Conservation (phyloP, 53 echinoderm and acorn worm genomes). For the Patiria pectinifera region DNA sequence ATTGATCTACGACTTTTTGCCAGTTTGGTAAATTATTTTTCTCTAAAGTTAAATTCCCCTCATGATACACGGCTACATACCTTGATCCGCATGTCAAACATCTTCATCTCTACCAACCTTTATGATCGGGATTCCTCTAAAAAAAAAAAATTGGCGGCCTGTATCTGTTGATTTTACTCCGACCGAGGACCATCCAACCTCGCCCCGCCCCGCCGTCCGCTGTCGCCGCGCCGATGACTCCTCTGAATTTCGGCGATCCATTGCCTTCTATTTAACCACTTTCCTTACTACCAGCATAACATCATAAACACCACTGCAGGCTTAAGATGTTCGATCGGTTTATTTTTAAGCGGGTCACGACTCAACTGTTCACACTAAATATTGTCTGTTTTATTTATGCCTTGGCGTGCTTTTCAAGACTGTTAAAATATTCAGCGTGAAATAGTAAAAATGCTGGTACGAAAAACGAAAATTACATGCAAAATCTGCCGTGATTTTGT, state of each 20-base stretch:
- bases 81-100: background rate
- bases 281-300: background rate
- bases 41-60: background rate
- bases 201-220: background rate
- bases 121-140: too few species aligned
- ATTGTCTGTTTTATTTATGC: background rate
- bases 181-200: background rate
- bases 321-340: background rate
- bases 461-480: background rate
- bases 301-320: background rate
- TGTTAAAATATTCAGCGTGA: conserved; percentile 19
- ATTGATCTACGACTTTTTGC: too few species aligned
- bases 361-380: background rate
- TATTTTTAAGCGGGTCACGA: background rate
- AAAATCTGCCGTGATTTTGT: background rate
- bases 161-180: background rate
- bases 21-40: background rate
- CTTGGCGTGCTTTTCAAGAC: background rate
- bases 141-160: too few species aligned
- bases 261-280: background rate
- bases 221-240: too few species aligned
- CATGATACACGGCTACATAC: background rate
- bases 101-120: too few species aligned
- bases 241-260: background rate
- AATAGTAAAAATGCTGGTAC: background rate